phyloP scores from a whole-genome alignment of 2,888 invertebrate genomes.

The Pseudococcus longispinus region DNA sequence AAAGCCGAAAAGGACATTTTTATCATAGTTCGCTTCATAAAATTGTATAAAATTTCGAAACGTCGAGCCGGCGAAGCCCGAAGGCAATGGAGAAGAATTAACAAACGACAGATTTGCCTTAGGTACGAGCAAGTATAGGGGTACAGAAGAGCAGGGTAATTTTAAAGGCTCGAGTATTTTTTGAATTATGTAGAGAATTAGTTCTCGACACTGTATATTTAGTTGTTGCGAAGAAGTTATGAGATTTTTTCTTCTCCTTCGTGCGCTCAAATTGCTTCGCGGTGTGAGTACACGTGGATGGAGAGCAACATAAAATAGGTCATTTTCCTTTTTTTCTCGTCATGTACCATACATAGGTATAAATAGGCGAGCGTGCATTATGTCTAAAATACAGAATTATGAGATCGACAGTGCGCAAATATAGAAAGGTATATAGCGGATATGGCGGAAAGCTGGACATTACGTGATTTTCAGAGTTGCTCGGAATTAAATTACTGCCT shows the following conservation, averaged over 20 bases:
- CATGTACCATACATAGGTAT: not conserved
- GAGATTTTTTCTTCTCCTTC: not conserved
- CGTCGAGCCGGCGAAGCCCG: not conserved
- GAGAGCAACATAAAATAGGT: not conserved
- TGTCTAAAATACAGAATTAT: not conserved
- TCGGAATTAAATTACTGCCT: not conserved
- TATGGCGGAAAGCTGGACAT: not conserved
- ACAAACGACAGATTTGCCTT: constrained; percentile 14
- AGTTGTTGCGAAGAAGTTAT: not conserved
- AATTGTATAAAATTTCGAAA: not conserved
- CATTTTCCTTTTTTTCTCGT: not conserved
- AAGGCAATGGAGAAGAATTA: not conserved
- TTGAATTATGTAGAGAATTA: not conserved
- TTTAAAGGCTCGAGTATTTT: not conserved
- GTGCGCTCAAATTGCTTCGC: not conserved
- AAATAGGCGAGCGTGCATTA: constrained; percentile 8
- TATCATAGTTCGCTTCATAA: constrained; percentile 30
- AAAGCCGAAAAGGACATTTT: not conserved
- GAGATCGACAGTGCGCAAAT: constrained; percentile 19
- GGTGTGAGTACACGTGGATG: not conserved
- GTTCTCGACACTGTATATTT: not conserved
- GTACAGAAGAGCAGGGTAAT: not conserved
- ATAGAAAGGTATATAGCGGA: not conserved
- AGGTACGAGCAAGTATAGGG: not conserved
- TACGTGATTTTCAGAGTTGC: constrained; percentile 1